phyloP scores from a whole-genome alignment of 2,888 invertebrate genomes.

The Ceramica pisi region DNA sequence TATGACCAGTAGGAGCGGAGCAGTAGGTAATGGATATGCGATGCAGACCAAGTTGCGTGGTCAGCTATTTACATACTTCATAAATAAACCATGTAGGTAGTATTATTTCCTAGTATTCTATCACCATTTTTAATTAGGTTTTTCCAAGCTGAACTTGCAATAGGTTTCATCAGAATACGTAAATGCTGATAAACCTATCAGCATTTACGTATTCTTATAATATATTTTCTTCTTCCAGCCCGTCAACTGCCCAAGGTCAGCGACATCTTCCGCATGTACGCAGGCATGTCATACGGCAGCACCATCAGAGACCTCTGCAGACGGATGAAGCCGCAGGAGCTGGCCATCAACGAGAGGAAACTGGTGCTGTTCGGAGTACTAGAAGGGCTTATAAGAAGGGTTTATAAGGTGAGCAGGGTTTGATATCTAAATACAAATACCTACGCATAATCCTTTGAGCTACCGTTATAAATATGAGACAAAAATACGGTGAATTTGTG shows the following conservation, averaged over 20 bases:
- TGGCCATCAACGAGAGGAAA: slow-evolving; percentile 95
- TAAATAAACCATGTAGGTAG: background rate
- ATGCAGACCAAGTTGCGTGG: too few relatives aligned
- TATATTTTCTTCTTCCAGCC: slow-evolving; percentile 79
- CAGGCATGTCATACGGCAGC: slow-evolving; percentile 94
- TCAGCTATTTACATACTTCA: too few relatives aligned
- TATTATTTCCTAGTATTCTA: background rate
- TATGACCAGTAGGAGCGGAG: too few relatives aligned
- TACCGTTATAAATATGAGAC: too few relatives aligned
- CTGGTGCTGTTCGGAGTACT: slow-evolving; percentile 97
- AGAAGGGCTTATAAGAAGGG: slow-evolving; percentile 95
- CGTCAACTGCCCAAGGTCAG: slow-evolving; percentile 92
- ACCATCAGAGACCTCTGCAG: slow-evolving; percentile 94
- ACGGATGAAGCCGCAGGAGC: slow-evolving; percentile 93
- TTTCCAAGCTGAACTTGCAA: background rate
- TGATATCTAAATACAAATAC: background rate
- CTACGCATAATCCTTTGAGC: background rate
- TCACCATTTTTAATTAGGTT: background rate
- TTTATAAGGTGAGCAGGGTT: slow-evolving; percentile 92
- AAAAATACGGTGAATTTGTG: too few relatives aligned
- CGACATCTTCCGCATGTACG: slow-evolving; percentile 94
- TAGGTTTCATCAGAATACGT: background rate
- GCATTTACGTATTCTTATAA: too few relatives aligned
- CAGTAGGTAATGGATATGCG: too few relatives aligned
- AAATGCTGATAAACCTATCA: too few relatives aligned